These are phyloP conservation scores for Orussus abietinus DNA, from an alignment of 1,140 invertebrate species.

Conservation along the genomic window DNA sequence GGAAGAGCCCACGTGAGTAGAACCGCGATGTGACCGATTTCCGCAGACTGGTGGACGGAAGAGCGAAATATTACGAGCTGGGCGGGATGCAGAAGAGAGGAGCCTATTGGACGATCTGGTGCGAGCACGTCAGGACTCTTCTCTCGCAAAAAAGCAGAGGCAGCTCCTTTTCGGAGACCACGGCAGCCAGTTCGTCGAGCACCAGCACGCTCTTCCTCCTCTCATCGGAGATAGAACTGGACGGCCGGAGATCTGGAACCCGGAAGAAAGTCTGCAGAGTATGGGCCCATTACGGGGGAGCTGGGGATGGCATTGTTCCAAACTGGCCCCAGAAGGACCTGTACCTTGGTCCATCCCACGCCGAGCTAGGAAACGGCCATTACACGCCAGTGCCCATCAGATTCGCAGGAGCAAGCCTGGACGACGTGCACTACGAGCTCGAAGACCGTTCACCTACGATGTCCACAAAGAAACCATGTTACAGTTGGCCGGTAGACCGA, in stretches of 20 bases:
- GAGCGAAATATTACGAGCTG: conserved; percentile 40
- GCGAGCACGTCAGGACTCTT: conserved; percentile 48
- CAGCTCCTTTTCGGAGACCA: conserved; percentile 55
- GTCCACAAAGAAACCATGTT: conserved; percentile 11
- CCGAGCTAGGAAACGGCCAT: conserved; percentile 27
- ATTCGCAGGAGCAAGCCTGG: conserved; percentile 27
- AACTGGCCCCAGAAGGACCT: conserved; percentile 33
- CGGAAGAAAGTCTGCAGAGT: conserved; percentile 16
- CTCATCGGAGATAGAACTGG: conserved; percentile 27
- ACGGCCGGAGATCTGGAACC: background rate
- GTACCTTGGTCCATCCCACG: conserved; percentile 31
- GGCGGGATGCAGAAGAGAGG: conserved; percentile 25
- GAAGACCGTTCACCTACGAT: conserved; percentile 5
- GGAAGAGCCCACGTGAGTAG: too few relatives aligned
- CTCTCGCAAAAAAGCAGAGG: conserved; percentile 33
- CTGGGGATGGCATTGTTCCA: conserved; percentile 19
- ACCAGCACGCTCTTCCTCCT: conserved; percentile 44
- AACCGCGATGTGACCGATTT: too few relatives aligned
- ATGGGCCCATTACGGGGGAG: conserved; percentile 28
- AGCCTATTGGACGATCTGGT: conserved; percentile 58
- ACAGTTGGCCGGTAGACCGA: conserved; percentile 25
- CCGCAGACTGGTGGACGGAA: conserved; percentile 39
- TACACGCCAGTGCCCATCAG: conserved; percentile 32
- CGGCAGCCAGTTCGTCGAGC: conserved; percentile 52
- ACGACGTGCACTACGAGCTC: conserved; percentile 20